These are phyloP conservation scores for Drosophila carrolli DNA, from an alignment of 1,140 invertebrate species.

Conservation along the genomic window DNA sequence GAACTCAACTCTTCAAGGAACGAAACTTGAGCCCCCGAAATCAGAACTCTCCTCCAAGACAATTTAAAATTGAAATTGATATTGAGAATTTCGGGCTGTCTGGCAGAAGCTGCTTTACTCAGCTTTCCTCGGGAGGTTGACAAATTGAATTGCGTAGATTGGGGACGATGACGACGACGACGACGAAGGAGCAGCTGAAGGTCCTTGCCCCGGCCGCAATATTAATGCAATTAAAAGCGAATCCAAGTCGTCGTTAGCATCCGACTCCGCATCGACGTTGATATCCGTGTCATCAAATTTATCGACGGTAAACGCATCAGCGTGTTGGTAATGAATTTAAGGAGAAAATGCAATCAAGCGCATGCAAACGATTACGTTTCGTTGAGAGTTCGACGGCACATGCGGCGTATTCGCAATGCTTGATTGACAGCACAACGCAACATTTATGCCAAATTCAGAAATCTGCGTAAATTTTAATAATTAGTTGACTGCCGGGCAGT, in stretches of 20 bases:
- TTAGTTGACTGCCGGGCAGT: constrained; percentile 54
- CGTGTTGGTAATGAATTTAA: constrained; percentile 69
- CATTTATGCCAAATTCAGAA: constrained; percentile 34
- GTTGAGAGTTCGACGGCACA: constrained; percentile 17
- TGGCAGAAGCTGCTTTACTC: constrained; percentile 17
- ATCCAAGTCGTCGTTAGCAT: constrained; percentile 51
- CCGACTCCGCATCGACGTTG: constrained; percentile 24
- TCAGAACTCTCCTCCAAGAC: constrained; percentile 20
- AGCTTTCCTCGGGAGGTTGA: constrained; percentile 33
- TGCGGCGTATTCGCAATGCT: constrained; percentile 30
- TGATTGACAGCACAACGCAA: constrained; percentile 35
- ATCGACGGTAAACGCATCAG: constrained; percentile 70
- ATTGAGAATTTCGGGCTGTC: constrained; percentile 59
- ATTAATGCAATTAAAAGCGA: constrained; percentile 79
- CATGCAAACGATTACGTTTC: constrained; percentile 64
- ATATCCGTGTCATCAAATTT: constrained; percentile 55
- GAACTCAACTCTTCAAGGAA: constrained; percentile 25
- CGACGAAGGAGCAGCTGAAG: constrained; percentile 1
- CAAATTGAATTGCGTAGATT: constrained; percentile 78
- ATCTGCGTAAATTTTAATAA: constrained; percentile 64
- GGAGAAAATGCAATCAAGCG: constrained; percentile 70
- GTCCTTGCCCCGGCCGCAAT: constrained; percentile 53
- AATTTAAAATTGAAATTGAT: constrained; percentile 67
- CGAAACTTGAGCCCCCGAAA: constrained; percentile 22
- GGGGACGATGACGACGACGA: constrained; percentile 19